Percentiles rank a stretch among this genome's conserved stretches.
phyloP scores from a whole-genome alignment of 2,797 vertebrate species.

The Gymnothorax reevesii region DNA sequence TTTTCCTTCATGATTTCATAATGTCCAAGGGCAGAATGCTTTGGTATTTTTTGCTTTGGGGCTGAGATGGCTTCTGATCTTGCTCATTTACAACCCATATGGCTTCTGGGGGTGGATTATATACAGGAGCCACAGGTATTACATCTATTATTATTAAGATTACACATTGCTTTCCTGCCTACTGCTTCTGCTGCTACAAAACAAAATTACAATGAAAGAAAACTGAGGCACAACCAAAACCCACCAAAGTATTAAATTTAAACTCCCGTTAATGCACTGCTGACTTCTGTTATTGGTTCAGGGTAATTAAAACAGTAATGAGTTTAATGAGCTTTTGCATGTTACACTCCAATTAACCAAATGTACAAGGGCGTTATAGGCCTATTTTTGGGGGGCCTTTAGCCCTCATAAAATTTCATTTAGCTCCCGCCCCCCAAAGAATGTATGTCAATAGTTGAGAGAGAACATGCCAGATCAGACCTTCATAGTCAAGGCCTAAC shows the following conservation, averaged over 20 bases:
- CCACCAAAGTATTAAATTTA: conserved; percentile 8
- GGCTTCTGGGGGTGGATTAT: conserved; percentile 6
- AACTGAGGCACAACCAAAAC: conserved; percentile 12
- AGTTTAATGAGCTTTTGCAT: neutral
- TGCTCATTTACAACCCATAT: neutral
- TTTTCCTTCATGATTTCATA: neutral
- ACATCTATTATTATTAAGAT: neutral
- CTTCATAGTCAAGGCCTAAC: no score
- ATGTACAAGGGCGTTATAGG: no score
- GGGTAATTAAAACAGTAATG: neutral
- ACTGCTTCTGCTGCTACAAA: conserved; percentile 1
- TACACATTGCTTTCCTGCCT: neutral
- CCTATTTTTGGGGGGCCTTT: no score
- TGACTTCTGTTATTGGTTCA: neutral
- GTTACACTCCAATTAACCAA: neutral
- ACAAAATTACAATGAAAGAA: neutral
- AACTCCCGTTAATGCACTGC: neutral
- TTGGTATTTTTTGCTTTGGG: neutral
- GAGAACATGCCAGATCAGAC: no score
- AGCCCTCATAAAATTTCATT: no score
- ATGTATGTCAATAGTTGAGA: no score
- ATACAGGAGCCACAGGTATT: neutral
- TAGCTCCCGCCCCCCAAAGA: no score
- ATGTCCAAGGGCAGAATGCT: neutral
- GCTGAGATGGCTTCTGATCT: neutral